These are phyloP conservation scores for Catalaphyllia jardinei DNA, from an alignment of 64 coral and sea anemone genomes.

Conservation along the genomic window DNA sequence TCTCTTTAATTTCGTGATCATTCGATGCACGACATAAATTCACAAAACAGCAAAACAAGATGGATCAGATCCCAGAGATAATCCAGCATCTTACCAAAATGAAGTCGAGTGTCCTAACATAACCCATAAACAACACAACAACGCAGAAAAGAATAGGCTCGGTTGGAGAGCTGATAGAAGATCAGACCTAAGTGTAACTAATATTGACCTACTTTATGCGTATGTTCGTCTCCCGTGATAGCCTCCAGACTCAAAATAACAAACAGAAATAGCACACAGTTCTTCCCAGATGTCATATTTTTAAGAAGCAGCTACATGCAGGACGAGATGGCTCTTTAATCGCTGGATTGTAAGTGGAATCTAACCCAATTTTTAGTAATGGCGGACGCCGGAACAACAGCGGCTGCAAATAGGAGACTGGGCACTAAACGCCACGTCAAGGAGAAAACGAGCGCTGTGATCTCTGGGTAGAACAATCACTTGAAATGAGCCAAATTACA, in stretches of 20 bases:
- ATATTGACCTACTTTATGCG: slow-evolving; percentile 89
- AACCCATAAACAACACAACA: background rate
- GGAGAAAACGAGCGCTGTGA: slow-evolving; percentile 20
- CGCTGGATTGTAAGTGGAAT: slow-evolving; percentile 35
- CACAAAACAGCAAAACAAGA: background rate
- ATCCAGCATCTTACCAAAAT: background rate
- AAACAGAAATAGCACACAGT: slow-evolving; percentile 61
- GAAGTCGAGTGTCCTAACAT: background rate
- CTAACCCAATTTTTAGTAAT: slow-evolving; percentile 54
- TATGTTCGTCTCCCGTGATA: slow-evolving; percentile 89
- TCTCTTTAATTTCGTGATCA: background rate
- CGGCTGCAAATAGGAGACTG: slow-evolving; percentile 63
- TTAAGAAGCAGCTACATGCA: slow-evolving; percentile 25
- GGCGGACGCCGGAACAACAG: slow-evolving; percentile 74
- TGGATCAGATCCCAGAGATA: background rate
- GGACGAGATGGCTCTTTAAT: slow-evolving; percentile 52
- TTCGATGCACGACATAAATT: background rate
- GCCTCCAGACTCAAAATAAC: slow-evolving; percentile 66
- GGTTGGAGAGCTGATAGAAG: background rate
- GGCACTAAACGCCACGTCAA: slow-evolving; percentile 90
- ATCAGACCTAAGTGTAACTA: background rate
- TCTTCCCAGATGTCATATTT: slow-evolving; percentile 64
- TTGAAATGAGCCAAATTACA: no score
- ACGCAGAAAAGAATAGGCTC: background rate
- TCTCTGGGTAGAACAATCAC: slow-evolving; percentile 37